These are phyloP conservation scores for Leucoraja ocellata DNA, from an alignment of 2,797 vertebrate genomes.

Conservation along the genomic window DNA sequence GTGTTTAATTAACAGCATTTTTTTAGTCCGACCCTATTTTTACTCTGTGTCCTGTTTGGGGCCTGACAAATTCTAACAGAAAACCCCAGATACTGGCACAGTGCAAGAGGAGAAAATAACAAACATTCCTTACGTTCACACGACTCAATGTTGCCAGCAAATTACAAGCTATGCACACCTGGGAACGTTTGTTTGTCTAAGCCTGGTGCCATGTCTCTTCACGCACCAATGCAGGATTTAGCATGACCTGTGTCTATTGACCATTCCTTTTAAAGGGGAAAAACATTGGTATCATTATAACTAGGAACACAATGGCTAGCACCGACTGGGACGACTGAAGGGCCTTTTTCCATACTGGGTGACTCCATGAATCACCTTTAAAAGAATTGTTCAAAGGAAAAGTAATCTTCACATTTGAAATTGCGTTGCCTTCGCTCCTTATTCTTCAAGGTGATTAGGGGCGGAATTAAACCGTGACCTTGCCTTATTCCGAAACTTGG, in stretches of 20 bases:
- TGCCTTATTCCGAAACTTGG: not conserved
- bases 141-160: not conserved
- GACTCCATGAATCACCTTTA: not conserved
- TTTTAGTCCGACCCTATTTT: not conserved
- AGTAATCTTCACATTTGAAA: slow-evolving; percentile 2
- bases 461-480: not conserved
- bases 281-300: no score
- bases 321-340: no score
- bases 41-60: not conserved
- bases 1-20: not conserved
- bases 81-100: not conserved
- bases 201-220: not conserved
- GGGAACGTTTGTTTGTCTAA: slow-evolving; percentile 5
- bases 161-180: not conserved
- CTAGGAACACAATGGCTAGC: no score
- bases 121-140: not conserved
- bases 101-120: not conserved
- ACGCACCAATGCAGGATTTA: not conserved
- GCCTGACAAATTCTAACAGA: not conserved
- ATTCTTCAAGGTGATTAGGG: not conserved
- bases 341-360: no score
- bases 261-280: not conserved
- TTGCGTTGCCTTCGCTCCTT: not conserved
- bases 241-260: not conserved
- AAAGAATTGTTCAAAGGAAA: not conserved